Base-by-base conservation (phyloP, 1,140 invertebrate species). In the Lerema accius region DNA sequence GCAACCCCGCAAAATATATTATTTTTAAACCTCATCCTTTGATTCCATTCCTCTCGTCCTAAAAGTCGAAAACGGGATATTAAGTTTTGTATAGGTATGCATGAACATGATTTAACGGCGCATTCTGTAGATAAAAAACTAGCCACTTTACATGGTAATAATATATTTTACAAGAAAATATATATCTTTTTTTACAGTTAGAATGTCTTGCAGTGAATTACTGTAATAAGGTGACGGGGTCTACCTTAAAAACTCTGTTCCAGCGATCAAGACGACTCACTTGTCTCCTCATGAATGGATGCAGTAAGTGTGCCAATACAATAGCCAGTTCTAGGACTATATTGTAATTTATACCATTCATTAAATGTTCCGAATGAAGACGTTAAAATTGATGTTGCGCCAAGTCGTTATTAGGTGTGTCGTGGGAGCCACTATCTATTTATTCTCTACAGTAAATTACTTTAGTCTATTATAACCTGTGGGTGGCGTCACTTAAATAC, bases 151-250 rank as follows among this genome's bases (percentile, higher is more conserved):
- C n/a, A n/a, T n/a, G n/a, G n/a, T 67, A 55, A 4, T 17, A n/a
- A 15, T 7, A 10, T 17, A 17, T 17, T 50, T 50, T n/a, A n/a
- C n/a, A n/a, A n/a, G n/a, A n/a, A n/a, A n/a, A n/a, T n/a, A n/a
- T n/a, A n/a, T n/a, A n/a, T n/a, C n/a, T n/a, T n/a, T n/a, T n/a
- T n/a, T n/a, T n/a, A 1, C 94, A 99, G 94, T 91, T 99, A 63
- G 98, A 99, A 89, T 99, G 98, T 84, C 85, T 99, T 46, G 98
- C 98, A 2, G 96, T 99, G 0, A 99, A 99, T 90, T 90, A 74
- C 62, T 99, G 99, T 88, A 93, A 97, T 40, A 98, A 99, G 91
- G 98, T 99, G 3, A 99, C 96, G 0, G 99, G 99, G 0, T 96
- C 96, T n/a, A 98, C 97, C 0, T 94, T 99, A 91, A 99, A 99